Conservation (phyloP, 1,140 invertebrate species). For the Zaprionus inermis region DNA sequence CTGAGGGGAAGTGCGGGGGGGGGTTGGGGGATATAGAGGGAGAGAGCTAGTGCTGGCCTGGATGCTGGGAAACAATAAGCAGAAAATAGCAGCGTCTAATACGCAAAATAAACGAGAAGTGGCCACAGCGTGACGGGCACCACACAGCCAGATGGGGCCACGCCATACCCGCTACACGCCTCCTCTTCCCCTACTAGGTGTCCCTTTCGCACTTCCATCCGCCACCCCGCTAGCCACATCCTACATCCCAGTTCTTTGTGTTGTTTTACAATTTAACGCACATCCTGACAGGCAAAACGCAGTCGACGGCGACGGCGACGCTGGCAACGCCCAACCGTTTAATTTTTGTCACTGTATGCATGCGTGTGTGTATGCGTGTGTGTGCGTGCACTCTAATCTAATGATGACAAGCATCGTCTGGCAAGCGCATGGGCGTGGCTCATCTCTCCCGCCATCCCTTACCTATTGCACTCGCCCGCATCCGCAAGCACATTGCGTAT, state of each 20-base stretch:
- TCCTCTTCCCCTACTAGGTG: not conserved
- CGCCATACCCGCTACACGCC: not conserved
- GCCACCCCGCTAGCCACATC: slow-evolving; percentile 17
- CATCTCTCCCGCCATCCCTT: not conserved
- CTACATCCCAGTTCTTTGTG: slow-evolving; percentile 35
- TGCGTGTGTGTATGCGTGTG: slow-evolving; percentile 28
- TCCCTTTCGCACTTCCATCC: not conserved
- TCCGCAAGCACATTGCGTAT: slow-evolving; percentile 60
- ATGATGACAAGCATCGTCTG: slow-evolving; percentile 72
- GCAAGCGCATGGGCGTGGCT: slow-evolving; percentile 24
- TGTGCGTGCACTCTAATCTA: slow-evolving; percentile 71
- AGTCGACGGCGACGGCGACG: slow-evolving; percentile 15
- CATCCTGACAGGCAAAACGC: slow-evolving; percentile 67
- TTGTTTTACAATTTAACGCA: slow-evolving; percentile 83
- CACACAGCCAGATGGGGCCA: slow-evolving; percentile 50
- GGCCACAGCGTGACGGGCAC: slow-evolving; percentile 68
- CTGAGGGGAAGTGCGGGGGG: not conserved
- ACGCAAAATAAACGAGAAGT: slow-evolving; percentile 79
- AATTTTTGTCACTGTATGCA: slow-evolving; percentile 62
- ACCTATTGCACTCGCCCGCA: slow-evolving; percentile 28
- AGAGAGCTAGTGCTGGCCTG: not conserved
- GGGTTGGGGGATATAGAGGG: not conserved
- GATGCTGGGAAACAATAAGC: slow-evolving; percentile 65
- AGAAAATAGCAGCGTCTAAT: slow-evolving; percentile 80
- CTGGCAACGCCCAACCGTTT: slow-evolving; percentile 74